Base-by-base conservation (phyloP, 2,888 invertebrate genomes). In the Seira ritae region DNA sequence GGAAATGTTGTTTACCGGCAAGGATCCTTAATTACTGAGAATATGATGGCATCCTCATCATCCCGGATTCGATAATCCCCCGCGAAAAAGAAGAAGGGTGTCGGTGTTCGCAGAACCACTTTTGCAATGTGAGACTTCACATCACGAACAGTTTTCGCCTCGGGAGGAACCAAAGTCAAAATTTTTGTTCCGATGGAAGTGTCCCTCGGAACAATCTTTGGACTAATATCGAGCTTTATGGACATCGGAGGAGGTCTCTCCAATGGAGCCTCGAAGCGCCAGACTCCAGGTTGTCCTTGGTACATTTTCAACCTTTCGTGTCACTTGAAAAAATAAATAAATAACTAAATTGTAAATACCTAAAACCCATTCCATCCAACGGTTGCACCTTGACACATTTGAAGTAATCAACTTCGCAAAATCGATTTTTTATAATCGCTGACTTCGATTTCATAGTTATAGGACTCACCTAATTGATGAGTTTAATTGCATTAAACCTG, bases 1-100 rank as follows among this genome's bases (percentile, higher is more conserved):
- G n/a, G n/a, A n/a, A n/a, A n/a, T n/a, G n/a, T n/a, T n/a, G n/a
- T 10, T 24, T 42, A 85, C 85, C 80, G 67, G 80, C 85, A 85
- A 8, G 84, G 80, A 24, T 84, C 85, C 31, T 22, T 66, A 24
- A 85, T 50, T 3, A 84, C 22, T 1, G 84, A 76, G 42, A 85
- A 85, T 10, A 85, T 84, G 10, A 50, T 22, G 15, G 73, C 81
- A 71, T 84, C 84, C 22, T 85, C 85, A 22, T 84, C 84, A 12
- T 85, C 85, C 1, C 76, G 75, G 55, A 85, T 80, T 23, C 80
- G 62, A 42, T 80, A 85, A 0, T 85, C 85, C 3, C 84, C 85
- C 42, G 74, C 62, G 23, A 37, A 85, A 37, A 85, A 60, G 17
- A 78, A 67, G 24, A 85, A 74, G 1, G 84, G 78, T 15, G 70